Percentiles rank a stretch among this genome's conserved stretches.
Conservation (phyloP, 2,888 invertebrate species). For the Lasioglossum villosulum region DNA sequence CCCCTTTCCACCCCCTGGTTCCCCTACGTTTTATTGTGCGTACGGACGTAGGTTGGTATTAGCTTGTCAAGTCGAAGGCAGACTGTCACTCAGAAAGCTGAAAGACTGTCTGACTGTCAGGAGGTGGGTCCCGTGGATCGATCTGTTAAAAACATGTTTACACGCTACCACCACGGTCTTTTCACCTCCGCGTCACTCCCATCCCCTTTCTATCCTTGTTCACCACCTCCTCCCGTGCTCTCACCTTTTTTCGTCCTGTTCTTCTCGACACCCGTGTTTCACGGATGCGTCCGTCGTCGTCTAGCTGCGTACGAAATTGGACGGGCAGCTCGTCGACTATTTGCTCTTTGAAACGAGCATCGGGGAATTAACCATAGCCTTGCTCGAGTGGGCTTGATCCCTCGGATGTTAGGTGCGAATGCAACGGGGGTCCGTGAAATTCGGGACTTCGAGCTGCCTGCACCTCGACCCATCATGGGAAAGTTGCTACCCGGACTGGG, state of each 20-base stretch:
- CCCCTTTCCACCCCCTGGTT: not conserved
- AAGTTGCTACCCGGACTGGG: not conserved
- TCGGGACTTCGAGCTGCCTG: not conserved
- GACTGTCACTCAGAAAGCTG: slow-evolving; percentile 78
- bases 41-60: slow-evolving; percentile 82
- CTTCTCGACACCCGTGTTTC: slow-evolving; percentile 31
- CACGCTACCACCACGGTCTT: slow-evolving; percentile 73
- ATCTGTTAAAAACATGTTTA: slow-evolving; percentile 82
- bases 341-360: slow-evolving; percentile 47
- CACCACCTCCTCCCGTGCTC: slow-evolving; percentile 1
- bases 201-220: slow-evolving; percentile 12
- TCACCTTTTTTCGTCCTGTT: not conserved
- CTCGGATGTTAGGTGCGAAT: slow-evolving; percentile 29
- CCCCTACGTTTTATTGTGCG: slow-evolving; percentile 56
- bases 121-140: slow-evolving; percentile 71
- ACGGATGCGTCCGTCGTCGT: slow-evolving; percentile 9
- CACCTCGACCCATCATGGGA: not conserved
- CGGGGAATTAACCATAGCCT: slow-evolving; percentile 53
- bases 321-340: slow-evolving; percentile 46
- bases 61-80: slow-evolving; percentile 81
- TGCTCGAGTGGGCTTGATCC: slow-evolving; percentile 19
- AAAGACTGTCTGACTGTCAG: slow-evolving; percentile 76
- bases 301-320: slow-evolving; percentile 56
- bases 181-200: slow-evolving; percentile 58
- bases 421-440: slow-evolving; percentile 20